A percentile compares a stretch with the other conserved stretches of the same genome.
phyloP scores from a whole-genome alignment of 1,140 invertebrate species.

The Drosophila santomea region DNA sequence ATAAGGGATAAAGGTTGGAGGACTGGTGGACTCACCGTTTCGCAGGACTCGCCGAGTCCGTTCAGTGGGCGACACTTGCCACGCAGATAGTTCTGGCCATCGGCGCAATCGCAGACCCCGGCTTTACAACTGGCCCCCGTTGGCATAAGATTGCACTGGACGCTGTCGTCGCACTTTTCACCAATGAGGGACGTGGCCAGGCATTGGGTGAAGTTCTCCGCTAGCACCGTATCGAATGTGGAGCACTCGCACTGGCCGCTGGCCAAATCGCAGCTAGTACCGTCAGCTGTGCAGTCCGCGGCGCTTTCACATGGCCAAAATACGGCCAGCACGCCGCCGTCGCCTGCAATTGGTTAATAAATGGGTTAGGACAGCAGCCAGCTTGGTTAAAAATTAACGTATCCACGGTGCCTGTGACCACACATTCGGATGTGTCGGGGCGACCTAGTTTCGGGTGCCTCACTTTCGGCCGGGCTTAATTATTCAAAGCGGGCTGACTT shows the following conservation, averaged over 20 bases:
- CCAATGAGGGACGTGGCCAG: constrained; percentile 78
- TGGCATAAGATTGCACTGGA: constrained; percentile 85
- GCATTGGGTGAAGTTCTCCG: constrained; percentile 71
- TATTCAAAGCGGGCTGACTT: constrained; percentile 14
- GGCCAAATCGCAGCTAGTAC: constrained; percentile 61
- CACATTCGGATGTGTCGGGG: constrained; percentile 18
- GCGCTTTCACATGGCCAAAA: constrained; percentile 79
- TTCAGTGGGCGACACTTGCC: constrained; percentile 80
- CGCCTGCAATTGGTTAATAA: constrained; percentile 43
- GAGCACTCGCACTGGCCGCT: constrained; percentile 63
- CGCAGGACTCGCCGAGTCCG: constrained; percentile 71
- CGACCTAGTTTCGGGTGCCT: constrained; percentile 19
- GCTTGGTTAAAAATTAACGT: constrained; percentile 28
- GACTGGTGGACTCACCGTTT: constrained; percentile 42
- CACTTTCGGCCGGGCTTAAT: constrained; percentile 7
- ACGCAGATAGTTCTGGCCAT: constrained; percentile 80
- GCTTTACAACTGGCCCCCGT: constrained; percentile 84
- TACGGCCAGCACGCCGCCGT: constrained; percentile 61
- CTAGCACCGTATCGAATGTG: constrained; percentile 69
- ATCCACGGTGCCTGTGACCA: constrained; percentile 3
- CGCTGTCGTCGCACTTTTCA: constrained; percentile 77
- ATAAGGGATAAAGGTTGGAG: background rate
- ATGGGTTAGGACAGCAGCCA: background rate
- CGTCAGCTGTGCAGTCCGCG: constrained; percentile 73
- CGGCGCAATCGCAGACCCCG: constrained; percentile 84